Base-by-base conservation (phyloP, 2,888 invertebrate genomes). In the Drosophila paranaensis region DNA sequence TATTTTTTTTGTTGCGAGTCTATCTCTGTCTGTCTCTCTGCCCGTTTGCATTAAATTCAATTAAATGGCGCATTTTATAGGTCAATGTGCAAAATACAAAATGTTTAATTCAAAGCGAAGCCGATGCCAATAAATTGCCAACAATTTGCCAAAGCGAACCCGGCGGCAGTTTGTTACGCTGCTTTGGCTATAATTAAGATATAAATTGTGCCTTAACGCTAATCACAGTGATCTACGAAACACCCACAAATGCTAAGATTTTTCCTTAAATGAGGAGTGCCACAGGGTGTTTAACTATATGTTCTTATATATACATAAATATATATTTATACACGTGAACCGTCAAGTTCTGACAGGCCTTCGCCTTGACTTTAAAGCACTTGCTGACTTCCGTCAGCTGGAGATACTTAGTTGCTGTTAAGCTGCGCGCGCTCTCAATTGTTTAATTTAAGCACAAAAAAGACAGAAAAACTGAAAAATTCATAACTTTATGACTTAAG, bases 121-220 rank as follows among this genome's bases (percentile, higher is more conserved):
- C 62, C 75, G 66, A 70, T 63, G 66, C 65, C 66, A 77, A 77
- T 81, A 73, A 77, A 77, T 77, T 79, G 67, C 73, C 33, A 71
- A 51, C 67, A 89, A 88, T 89, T 82, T 77, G 74, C 67, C 60
- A 70, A 70, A 65, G 77, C 68, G 67, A 74, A 60, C 46, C 71
- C 67, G 54, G 66, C 20, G 77, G 78, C 74, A 42, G 42, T 75
- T 88, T 77, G 78, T 81, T 74, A 88, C 77, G 80, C 82, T 82
- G 48, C 67, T 79, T 80, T 74, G 69, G 57, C 79, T 85, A 79
- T 88, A 86, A 86, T 86, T 86, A 86, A 89, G 88, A 77, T 86
- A 88, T 89, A 89, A 89, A 85, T 75, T 81, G 71, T 87, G 64
- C 67, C 65, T 50, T 62, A 65, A 46, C 66, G 54, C 61, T 77